These are phyloP conservation scores for Lasioglossum pauxillum DNA, from an alignment of 2,888 invertebrate species.

Conservation along the genomic window DNA sequence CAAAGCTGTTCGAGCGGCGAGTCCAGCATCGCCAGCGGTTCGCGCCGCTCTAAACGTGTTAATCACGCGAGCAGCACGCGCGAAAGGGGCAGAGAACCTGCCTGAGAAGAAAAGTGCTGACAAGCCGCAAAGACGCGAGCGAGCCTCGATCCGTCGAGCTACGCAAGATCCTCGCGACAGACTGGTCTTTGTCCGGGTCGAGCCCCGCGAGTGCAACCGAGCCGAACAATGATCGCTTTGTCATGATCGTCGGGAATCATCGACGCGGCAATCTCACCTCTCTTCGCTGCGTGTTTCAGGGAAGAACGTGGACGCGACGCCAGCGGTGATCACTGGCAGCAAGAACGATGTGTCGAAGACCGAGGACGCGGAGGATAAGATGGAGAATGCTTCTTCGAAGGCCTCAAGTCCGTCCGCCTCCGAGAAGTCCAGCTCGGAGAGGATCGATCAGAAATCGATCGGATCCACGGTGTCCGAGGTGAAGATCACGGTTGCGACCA, in stretches of 20 bases:
- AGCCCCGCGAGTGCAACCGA: slow-evolving; percentile 31
- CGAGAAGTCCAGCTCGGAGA: slow-evolving; percentile 81
- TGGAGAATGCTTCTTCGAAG: slow-evolving; percentile 75
- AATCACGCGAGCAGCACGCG: not conserved
- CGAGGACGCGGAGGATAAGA: slow-evolving; percentile 71
- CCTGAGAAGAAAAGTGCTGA: not conserved
- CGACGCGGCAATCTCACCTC: not conserved
- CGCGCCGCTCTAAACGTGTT: not conserved
- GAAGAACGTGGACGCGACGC: slow-evolving; percentile 72
- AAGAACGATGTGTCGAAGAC: slow-evolving; percentile 61
- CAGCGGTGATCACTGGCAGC: slow-evolving; percentile 1
- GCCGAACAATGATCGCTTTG: slow-evolving; percentile 49
- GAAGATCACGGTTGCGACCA: slow-evolving; percentile 37
- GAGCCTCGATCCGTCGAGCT: not conserved
- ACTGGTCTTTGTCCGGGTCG: slow-evolving; percentile 40
- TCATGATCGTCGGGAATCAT: slow-evolving; percentile 22
- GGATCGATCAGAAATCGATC: slow-evolving; percentile 79
- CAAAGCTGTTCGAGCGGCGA: not conserved
- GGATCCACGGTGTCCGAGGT: slow-evolving; percentile 71
- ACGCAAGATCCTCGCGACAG: slow-evolving; percentile 33
- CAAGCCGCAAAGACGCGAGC: not conserved
- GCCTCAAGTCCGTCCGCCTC: slow-evolving; percentile 79
- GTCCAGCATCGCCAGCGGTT: not conserved
- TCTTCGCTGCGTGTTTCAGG: slow-evolving; percentile 64
- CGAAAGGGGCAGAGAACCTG: not conserved